Conservation (phyloP, 2,113 vertebrate species). For the Callocephalon fimbriatum region DNA sequence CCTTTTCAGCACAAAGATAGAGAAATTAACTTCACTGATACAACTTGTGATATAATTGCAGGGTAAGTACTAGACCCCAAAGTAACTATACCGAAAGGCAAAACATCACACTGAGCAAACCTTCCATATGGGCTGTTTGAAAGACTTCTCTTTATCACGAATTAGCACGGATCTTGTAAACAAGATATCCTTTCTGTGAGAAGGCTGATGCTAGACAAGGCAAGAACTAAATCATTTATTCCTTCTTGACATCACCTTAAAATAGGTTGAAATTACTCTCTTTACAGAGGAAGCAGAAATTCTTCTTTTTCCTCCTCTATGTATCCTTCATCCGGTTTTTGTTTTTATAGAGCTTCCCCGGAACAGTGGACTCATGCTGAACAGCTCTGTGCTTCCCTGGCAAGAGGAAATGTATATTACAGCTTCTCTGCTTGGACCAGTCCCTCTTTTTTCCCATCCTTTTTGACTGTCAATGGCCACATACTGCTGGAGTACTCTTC, state of each 20-base stretch:
- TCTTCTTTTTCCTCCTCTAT: neutral
- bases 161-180: neutral
- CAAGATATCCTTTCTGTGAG: neutral
- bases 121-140: neutral
- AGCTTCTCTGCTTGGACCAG: neutral
- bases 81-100: neutral
- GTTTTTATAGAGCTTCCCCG: neutral
- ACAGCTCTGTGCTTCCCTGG: neutral
- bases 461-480: neutral
- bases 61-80: neutral
- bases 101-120: neutral
- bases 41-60: neutral
- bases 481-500: neutral
- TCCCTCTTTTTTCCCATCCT: neutral
- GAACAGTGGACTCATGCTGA: neutral
- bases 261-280: neutral
- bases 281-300: neutral
- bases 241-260: neutral
- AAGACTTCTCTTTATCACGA: neutral
- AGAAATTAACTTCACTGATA: neutral
- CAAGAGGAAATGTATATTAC: neutral
- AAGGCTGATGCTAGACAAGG: neutral
- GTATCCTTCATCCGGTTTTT: neutral
- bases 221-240: neutral
- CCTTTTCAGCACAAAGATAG: neutral